Percentiles rank a stretch among this genome's conserved stretches.
These are phyloP conservation scores for Zelleria hepariella DNA, from an alignment of 2,888 invertebrate genomes.

Conservation along the genomic window DNA sequence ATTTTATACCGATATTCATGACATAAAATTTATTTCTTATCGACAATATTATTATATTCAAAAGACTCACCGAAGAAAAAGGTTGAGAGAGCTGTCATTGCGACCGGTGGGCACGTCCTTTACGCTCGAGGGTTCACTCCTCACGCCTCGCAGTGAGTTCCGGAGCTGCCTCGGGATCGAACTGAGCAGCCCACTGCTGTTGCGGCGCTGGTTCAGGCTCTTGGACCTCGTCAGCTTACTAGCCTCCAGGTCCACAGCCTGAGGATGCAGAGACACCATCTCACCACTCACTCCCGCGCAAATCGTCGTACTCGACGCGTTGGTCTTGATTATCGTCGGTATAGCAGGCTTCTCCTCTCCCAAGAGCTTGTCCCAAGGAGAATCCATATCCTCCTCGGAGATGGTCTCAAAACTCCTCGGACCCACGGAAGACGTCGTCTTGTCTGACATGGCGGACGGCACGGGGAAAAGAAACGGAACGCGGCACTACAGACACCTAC, in stretches of 20 bases:
- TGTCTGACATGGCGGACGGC: constrained; percentile 54
- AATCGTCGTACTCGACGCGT: constrained; percentile 56
- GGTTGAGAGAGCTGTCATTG: constrained; percentile 64
- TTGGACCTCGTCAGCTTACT: constrained; percentile 60
- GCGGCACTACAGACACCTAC: constrained; percentile 65
- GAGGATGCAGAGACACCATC: constrained; percentile 42
- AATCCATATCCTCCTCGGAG: constrained; percentile 56
- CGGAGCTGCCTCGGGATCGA: constrained; percentile 67
- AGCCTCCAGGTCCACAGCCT: constrained; percentile 45
- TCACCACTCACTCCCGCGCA: constrained; percentile 29
- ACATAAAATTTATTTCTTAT: too few relatives aligned
- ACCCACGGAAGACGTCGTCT: constrained; percentile 62
- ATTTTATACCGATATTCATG: too few relatives aligned
- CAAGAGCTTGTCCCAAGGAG: constrained; percentile 64
- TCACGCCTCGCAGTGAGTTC: constrained; percentile 62
- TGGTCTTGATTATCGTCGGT: constrained; percentile 62
- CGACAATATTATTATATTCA: too few relatives aligned
- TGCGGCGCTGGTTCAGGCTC: constrained; percentile 62
- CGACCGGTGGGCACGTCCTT: constrained; percentile 62
- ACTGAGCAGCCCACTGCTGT: constrained; percentile 67
- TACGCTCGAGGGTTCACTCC: constrained; percentile 65
- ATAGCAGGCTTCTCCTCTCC: constrained; percentile 56
- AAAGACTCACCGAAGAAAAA: constrained; percentile 59
- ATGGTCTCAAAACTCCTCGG: constrained; percentile 68
- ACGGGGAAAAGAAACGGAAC: constrained; percentile 44